Percentiles rank a stretch among this genome's conserved stretches.
phyloP scores from a whole-genome alignment of 2,797 vertebrate species.

The Meriones psammophilus region DNA sequence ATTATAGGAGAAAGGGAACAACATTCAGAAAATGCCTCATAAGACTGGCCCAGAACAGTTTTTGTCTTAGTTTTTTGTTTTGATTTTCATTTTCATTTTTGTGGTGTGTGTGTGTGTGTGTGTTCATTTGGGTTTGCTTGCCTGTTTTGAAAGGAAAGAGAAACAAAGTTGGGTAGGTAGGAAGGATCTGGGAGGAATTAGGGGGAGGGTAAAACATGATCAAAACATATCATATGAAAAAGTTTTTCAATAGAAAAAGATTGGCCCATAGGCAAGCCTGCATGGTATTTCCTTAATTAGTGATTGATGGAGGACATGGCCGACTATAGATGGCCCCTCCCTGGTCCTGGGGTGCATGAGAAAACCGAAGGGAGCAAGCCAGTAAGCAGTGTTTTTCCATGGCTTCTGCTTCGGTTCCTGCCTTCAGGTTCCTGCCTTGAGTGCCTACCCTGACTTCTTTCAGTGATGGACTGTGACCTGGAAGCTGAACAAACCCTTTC shows the following conservation, averaged over 20 bases:
- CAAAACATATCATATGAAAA: background rate
- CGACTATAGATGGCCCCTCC: background rate
- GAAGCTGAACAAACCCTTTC: background rate
- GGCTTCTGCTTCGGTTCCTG: background rate
- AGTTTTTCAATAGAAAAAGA: background rate
- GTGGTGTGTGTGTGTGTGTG: background rate
- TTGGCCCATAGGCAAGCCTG: background rate
- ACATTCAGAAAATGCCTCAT: too few relatives aligned
- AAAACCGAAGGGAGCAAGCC: background rate
- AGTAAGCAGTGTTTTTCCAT: background rate
- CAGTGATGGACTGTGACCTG: background rate
- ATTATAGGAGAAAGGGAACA: background rate
- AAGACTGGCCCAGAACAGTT: background rate
- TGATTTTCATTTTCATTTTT: background rate
- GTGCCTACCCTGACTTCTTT: background rate
- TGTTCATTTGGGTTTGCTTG: background rate
- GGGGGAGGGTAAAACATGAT: background rate
- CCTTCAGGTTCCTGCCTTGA: background rate
- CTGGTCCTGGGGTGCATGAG: background rate
- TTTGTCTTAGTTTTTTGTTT: background rate
- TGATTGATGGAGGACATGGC: background rate
- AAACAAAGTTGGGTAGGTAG: background rate
- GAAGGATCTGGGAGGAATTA: background rate
- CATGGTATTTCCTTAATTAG: background rate
- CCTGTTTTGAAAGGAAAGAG: background rate